A percentile compares a stretch with the other conserved stretches of the same genome.
These are phyloP conservation scores for Metellina segmentata DNA, from an alignment of 2,888 invertebrate genomes.

Conservation along the genomic window DNA sequence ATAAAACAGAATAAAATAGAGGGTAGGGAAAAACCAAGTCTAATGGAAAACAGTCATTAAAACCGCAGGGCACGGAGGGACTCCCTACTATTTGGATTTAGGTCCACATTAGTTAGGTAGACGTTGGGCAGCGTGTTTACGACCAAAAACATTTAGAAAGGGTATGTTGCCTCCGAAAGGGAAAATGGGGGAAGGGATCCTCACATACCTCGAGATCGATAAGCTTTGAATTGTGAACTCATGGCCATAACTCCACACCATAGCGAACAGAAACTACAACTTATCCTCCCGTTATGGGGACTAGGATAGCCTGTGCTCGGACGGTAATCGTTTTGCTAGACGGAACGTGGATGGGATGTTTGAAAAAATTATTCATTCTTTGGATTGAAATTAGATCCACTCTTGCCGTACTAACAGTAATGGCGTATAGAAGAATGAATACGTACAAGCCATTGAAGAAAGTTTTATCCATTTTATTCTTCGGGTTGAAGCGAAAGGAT, in stretches of 20 bases:
- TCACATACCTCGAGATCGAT: slow-evolving; percentile 19
- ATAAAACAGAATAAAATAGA: slow-evolving; percentile 63
- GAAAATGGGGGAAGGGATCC: neutral
- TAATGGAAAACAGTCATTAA: slow-evolving; percentile 74
- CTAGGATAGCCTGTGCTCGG: neutral
- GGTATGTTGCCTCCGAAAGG: slow-evolving; percentile 23
- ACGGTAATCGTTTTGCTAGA: neutral
- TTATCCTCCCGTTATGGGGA: neutral
- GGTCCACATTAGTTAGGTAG: slow-evolving; percentile 65
- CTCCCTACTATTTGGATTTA: slow-evolving; percentile 63
- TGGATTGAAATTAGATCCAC: neutral
- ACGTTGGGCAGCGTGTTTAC: slow-evolving; percentile 54
- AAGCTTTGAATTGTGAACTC: slow-evolving; percentile 42
- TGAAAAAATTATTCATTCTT: neutral
- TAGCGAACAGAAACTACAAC: neutral
- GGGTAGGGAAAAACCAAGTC: slow-evolving; percentile 52
- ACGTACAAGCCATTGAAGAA: too few species aligned
- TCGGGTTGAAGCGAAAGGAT: too few species aligned
- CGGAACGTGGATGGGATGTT: neutral
- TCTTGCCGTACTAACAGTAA: too few species aligned
- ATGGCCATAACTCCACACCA: slow-evolving; percentile 24
- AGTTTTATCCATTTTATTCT: too few species aligned
- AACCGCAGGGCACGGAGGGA: slow-evolving; percentile 52
- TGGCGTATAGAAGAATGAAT: too few species aligned
- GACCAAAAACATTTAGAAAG: slow-evolving; percentile 36